These are phyloP conservation scores for Paratilapia polleni DNA, from an alignment of 2,113 vertebrate species.

Conservation along the genomic window DNA sequence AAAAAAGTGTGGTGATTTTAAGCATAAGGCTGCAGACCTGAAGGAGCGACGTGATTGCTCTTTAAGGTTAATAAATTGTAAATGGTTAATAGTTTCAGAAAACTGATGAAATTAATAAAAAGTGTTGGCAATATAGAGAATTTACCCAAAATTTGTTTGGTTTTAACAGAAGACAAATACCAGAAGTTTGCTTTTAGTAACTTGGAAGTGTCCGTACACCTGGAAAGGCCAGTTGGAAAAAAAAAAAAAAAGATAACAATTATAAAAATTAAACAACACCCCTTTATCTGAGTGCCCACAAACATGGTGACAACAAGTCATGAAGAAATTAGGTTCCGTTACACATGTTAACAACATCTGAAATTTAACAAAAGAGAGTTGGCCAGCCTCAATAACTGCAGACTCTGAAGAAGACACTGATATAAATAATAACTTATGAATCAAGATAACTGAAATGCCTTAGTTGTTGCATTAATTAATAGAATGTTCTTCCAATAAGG, in stretches of 20 bases:
- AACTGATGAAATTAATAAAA: not conserved
- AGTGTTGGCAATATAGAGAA: no score
- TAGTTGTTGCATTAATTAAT: not conserved
- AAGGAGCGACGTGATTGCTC: not conserved
- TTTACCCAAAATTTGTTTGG: no score
- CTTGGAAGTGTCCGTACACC: not conserved
- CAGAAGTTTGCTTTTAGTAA: not conserved
- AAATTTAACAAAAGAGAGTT: not conserved
- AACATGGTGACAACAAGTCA: no score
- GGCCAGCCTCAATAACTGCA: not conserved
- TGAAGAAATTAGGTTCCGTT: no score
- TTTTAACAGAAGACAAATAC: not conserved
- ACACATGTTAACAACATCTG: no score
- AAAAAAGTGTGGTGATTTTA: no score
- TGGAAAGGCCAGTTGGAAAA: not conserved
- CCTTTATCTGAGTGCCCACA: no score
- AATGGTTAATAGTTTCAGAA: not conserved
- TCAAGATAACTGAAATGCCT: no score
- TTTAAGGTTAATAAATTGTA: not conserved
- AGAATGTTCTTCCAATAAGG: not conserved
- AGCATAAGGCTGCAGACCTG: not conserved
- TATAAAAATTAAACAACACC: no score
- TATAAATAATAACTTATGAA: not conserved
- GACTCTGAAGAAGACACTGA: not conserved
- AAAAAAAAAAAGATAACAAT: no score